Evolutionary conservation across 2,113 vertebrate species (phyloP).

Genomic region (Tenrec ecaudatus): DNA sequence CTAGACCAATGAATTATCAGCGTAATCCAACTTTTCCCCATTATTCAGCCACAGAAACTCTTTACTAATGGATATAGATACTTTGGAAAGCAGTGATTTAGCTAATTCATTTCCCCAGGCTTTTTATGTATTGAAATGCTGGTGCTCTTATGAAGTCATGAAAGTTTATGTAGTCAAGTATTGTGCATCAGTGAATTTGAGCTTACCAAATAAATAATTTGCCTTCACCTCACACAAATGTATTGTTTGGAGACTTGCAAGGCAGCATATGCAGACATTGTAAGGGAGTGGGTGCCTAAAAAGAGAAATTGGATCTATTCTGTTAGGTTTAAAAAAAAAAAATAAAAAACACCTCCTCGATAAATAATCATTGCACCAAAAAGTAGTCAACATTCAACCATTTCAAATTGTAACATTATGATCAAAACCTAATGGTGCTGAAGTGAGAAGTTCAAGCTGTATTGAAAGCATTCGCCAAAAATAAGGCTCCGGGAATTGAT

Average conservation of each 20-base stretch:
- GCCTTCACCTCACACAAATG: background rate
- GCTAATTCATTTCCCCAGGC: slow-evolving; percentile 7
- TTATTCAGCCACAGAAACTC: background rate
- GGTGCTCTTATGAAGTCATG: slow-evolving; percentile 43
- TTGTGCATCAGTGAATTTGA: background rate
- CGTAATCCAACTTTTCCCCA: background rate
- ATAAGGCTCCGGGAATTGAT: no score
- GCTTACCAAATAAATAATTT: background rate
- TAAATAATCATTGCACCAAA: no score
- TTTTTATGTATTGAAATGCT: slow-evolving; percentile 34
- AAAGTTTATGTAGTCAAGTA: slow-evolving; percentile 31
- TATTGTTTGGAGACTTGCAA: slow-evolving; percentile 21
- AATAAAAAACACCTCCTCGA: no score
- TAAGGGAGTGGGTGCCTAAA: background rate
- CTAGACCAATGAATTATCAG: background rate
- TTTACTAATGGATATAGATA: slow-evolving; percentile 20
- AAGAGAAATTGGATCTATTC: background rate
- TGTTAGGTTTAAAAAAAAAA: slow-evolving; percentile 44
- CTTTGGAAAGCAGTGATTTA: slow-evolving; percentile 23
- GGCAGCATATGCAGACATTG: background rate
- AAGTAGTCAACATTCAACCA: no score
- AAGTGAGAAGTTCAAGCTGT: no score
- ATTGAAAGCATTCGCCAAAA: no score
- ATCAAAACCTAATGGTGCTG: no score
- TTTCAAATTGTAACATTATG: no score